Evolutionary conservation across 2,888 invertebrate species (phyloP).

Genomic region (Lypha dubia): DNA sequence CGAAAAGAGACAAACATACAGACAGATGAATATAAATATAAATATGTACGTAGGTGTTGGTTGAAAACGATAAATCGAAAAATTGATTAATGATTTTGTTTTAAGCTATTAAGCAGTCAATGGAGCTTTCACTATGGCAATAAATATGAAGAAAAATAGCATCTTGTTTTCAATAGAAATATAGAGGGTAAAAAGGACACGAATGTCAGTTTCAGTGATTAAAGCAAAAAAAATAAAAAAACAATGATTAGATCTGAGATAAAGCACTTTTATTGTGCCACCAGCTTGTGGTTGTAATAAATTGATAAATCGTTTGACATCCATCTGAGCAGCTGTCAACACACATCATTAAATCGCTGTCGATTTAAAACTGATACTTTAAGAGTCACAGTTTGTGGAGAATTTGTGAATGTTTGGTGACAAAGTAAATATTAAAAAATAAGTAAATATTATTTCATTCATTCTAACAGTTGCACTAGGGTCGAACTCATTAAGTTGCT

Average conservation of each 20-base stretch:
- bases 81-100: slow-evolving; percentile 14
- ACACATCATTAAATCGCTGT: neutral
- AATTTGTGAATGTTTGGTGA: too few species aligned
- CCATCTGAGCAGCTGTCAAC: neutral
- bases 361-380: neutral
- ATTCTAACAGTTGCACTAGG: too few species aligned
- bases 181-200: neutral
- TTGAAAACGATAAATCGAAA: neutral
- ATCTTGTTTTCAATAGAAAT: neutral
- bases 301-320: neutral
- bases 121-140: neutral
- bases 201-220: neutral
- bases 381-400: neutral
- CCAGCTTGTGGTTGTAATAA: neutral
- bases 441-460: too few species aligned
- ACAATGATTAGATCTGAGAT: neutral
- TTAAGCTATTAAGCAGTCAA: neutral
- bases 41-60: too few species aligned
- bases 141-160: neutral
- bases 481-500: too few species aligned
- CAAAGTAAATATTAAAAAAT: too few species aligned
- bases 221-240: too few species aligned
- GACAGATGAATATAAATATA: neutral
- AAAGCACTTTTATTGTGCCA: neutral
- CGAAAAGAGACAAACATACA: neutral